phyloP scores from a whole-genome alignment of 2,113 vertebrate species.

The Australoheros scitulus region DNA sequence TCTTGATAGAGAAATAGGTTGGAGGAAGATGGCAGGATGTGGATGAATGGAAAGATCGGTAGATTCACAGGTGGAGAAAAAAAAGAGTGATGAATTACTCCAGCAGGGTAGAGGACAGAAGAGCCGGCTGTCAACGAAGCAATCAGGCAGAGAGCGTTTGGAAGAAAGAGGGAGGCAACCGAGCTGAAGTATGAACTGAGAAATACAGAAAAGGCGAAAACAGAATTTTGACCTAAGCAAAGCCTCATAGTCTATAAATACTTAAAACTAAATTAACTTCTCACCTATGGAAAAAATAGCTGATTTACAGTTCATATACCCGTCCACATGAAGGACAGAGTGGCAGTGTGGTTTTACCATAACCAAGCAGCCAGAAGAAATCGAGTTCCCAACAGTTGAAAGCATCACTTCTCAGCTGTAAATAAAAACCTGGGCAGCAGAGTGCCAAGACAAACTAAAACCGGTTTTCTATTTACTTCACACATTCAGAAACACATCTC shows the following conservation, averaged over 20 bases:
- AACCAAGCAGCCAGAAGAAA: slow-evolving; percentile 33
- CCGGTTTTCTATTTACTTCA: slow-evolving; percentile 2
- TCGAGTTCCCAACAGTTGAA: slow-evolving; percentile 15
- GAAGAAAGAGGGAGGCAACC: not conserved
- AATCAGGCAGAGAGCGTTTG: slow-evolving; percentile 45
- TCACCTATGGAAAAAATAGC: slow-evolving; percentile 11
- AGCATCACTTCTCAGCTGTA: slow-evolving; percentile 42
- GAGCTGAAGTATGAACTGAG: not conserved
- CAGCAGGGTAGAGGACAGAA: slow-evolving; percentile 27
- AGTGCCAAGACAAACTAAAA: slow-evolving; percentile 11
- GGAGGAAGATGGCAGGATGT: not conserved
- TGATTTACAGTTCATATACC: not conserved
- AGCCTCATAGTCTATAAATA: not conserved
- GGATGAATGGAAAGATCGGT: slow-evolving; percentile 12
- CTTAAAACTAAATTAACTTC: slow-evolving; percentile 4
- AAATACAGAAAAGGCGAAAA: not conserved
- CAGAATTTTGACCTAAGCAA: not conserved
- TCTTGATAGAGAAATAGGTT: slow-evolving; percentile 31
- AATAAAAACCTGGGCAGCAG: slow-evolving; percentile 33
- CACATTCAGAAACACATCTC: not conserved
- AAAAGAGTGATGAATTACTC: slow-evolving; percentile 50
- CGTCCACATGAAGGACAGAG: not conserved
- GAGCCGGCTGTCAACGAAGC: slow-evolving; percentile 43
- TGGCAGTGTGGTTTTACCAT: not conserved
- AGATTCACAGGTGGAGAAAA: slow-evolving; percentile 17